A percentile compares a stretch with the other conserved stretches of the same genome.
Evolutionary conservation across 2,888 invertebrate species (phyloP).

Genomic region (Glaucopsyche alexis): DNA sequence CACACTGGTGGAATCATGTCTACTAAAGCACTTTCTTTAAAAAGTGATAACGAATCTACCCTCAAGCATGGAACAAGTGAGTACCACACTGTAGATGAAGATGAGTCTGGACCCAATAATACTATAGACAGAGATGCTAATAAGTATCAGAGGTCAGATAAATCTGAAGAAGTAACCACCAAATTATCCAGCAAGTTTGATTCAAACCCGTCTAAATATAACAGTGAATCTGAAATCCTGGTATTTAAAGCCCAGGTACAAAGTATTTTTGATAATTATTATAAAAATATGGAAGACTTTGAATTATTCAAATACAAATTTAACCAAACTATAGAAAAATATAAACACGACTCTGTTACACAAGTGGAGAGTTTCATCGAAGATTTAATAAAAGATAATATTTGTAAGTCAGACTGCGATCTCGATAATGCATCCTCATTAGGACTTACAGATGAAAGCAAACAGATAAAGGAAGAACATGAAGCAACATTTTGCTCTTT

Average conservation of each 20-base stretch:
- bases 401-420: conserved; percentile 54
- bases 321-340: conserved; percentile 59
- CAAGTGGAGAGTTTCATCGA: conserved; percentile 68
- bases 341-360: conserved; percentile 51
- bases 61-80: conserved; percentile 49
- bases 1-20: background rate
- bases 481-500: conserved; percentile 50
- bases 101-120: conserved; percentile 14
- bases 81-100: conserved; percentile 40
- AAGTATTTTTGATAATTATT: conserved; percentile 65
- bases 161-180: conserved; percentile 54
- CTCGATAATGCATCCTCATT: conserved; percentile 35
- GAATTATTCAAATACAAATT: conserved; percentile 63
- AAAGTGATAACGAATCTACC: background rate
- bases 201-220: conserved; percentile 49
- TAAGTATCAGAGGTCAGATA: conserved; percentile 40
- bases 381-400: conserved; percentile 65
- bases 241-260: conserved; percentile 63
- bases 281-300: conserved; percentile 59
- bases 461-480: conserved; percentile 1
- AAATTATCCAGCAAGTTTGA: conserved; percentile 58
- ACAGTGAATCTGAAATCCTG: conserved; percentile 62
- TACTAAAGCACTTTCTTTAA: background rate
- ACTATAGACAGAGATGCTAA: background rate
- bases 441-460: background rate